phyloP scores from a whole-genome alignment of 2,888 invertebrate genomes.

The Xiphydria camelus region DNA sequence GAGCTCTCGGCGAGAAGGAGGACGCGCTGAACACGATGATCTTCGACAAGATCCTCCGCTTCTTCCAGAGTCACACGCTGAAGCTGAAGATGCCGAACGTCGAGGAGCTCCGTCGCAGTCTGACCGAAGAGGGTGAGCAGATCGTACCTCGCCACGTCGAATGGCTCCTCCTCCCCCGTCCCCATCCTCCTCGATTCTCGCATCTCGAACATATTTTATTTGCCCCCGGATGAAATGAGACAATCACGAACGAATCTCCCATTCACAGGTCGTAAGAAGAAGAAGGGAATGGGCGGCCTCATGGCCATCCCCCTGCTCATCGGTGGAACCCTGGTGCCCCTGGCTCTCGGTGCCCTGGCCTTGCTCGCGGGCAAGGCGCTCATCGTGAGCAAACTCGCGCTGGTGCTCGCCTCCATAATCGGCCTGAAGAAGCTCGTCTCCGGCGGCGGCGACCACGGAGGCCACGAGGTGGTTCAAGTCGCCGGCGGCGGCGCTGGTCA shows the following conservation, averaged over 20 bases:
- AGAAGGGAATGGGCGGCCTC: conserved; percentile 74
- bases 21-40: conserved; percentile 76
- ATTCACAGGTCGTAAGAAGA: conserved; percentile 63
- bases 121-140: conserved; percentile 62
- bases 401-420: conserved; percentile 81
- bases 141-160: too few relatives aligned
- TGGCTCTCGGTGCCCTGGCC: conserved; percentile 81
- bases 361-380: conserved; percentile 83
- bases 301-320: conserved; percentile 79
- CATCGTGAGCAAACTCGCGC: conserved; percentile 80
- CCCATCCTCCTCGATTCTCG: background rate
- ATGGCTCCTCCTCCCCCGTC: too few relatives aligned
- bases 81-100: conserved; percentile 78
- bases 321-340: conserved; percentile 78
- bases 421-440: conserved; percentile 82
- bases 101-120: conserved; percentile 66
- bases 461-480: conserved; percentile 68
- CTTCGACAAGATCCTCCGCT: conserved; percentile 72
- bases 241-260: too few relatives aligned
- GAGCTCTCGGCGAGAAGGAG: conserved; percentile 72
- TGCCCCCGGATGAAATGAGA: too few relatives aligned
- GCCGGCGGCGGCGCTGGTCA: conserved; percentile 65
- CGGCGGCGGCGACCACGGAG: conserved; percentile 63
- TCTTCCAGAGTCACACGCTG: conserved; percentile 78
- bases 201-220: background rate